Percentiles rank a stretch among this genome's conserved stretches.
Evolutionary conservation across 1,140 invertebrate genomes (phyloP).

Genomic region (Pentalonia nigronervosa): DNA sequence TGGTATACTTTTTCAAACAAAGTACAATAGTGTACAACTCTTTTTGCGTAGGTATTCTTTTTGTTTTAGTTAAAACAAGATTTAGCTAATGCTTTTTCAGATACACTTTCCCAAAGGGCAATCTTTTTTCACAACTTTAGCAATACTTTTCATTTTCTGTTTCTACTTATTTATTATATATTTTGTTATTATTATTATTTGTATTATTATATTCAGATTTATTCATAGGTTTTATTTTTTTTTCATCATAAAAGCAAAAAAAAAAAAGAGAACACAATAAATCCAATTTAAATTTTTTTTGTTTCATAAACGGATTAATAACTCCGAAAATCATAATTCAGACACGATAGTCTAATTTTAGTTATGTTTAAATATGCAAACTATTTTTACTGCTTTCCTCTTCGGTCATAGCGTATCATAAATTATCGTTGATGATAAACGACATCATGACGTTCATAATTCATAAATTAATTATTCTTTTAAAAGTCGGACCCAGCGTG

Average conservation of each 20-base stretch:
- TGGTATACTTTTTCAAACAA: background rate
- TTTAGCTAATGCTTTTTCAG: background rate
- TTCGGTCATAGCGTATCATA: background rate
- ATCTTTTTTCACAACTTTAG: background rate
- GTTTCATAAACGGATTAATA: constrained; percentile 1
- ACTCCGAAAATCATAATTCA: constrained; percentile 15
- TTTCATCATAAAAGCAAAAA: background rate
- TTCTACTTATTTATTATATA: background rate
- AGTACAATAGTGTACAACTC: background rate
- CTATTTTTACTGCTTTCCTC: constrained; percentile 32
- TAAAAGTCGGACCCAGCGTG: constrained; percentile 34
- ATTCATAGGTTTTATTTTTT: background rate
- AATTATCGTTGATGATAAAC: constrained; percentile 43
- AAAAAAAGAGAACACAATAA: background rate
- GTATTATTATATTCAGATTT: constrained; percentile 18
- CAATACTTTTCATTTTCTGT: background rate
- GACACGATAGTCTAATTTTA: background rate
- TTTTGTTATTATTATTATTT: constrained; percentile 23
- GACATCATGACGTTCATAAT: constrained; percentile 37
- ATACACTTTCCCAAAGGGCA: no score
- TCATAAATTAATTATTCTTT: constrained; percentile 49
- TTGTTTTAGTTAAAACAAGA: background rate
- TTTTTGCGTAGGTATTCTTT: background rate
- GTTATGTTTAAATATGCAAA: constrained; percentile 27
- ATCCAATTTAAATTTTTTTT: constrained; percentile 3